Conservation (phyloP, 2,888 invertebrate species). For the Lithophane socia region DNA sequence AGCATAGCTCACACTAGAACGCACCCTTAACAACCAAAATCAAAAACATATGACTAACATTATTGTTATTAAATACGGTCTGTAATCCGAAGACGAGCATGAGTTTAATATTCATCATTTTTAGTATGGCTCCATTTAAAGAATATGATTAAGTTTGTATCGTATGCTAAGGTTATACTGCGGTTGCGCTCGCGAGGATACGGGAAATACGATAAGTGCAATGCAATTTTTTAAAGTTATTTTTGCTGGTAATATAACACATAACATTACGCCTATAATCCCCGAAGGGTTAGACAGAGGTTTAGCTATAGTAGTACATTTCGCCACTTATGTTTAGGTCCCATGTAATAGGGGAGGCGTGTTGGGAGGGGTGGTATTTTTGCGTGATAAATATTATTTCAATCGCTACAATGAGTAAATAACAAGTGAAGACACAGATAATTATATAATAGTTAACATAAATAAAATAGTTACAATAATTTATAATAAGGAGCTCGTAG, state of each 20-base stretch:
- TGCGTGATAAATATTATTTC: not conserved
- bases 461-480: not conserved
- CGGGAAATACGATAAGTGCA: not conserved
- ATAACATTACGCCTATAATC: not conserved
- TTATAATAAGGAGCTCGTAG: not conserved
- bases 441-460: no score
- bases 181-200: conserved; percentile 31
- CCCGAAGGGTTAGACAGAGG: not conserved
- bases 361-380: not conserved
- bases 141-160: conserved; percentile 70
- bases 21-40: conserved; percentile 62
- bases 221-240: not conserved
- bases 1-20: conserved; percentile 1
- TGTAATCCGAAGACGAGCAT: conserved; percentile 70
- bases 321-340: not conserved
- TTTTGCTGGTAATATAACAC: not conserved
- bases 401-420: not conserved
- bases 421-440: not conserved
- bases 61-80: conserved; percentile 80
- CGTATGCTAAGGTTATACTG: conserved; percentile 34
- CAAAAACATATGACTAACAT: conserved; percentile 70
- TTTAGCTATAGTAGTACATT: not conserved
- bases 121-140: conserved; percentile 61
- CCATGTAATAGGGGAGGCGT: not conserved
- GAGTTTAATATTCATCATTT: conserved; percentile 84